Percentiles rank a stretch among this genome's conserved stretches.
Evolutionary conservation across 1,140 invertebrate species (phyloP).

Genomic region (Bilobella aurantiaca): DNA sequence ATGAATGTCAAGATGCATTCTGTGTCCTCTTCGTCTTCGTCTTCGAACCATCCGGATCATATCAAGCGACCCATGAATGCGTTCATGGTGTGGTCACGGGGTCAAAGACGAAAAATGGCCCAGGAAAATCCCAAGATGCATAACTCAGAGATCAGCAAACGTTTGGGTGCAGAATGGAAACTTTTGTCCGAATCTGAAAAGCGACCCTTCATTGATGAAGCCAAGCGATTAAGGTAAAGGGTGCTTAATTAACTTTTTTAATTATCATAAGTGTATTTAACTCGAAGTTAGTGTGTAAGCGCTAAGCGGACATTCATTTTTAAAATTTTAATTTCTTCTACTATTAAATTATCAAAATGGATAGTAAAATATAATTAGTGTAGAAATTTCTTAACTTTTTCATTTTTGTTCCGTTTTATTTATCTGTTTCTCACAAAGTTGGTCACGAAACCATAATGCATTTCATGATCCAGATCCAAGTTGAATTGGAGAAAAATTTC

Average conservation of each 20-base stretch:
- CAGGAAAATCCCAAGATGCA: slow-evolving; percentile 97
- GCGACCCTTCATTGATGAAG: slow-evolving; percentile 48
- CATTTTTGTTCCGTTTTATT: no score
- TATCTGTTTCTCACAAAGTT: no score
- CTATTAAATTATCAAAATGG: no score
- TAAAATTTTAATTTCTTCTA: no score
- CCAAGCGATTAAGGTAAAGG: slow-evolving; percentile 36
- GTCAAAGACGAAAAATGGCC: slow-evolving; percentile 86
- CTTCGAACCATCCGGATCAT: slow-evolving; percentile 63
- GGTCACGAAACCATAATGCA: no score
- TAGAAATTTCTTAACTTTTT: no score
- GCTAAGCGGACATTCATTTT: no score
- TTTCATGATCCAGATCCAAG: no score
- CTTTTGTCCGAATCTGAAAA: slow-evolving; percentile 88
- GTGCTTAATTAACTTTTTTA: background rate
- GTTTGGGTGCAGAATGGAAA: slow-evolving; percentile 97
- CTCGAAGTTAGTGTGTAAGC: no score
- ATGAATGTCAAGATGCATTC: slow-evolving; percentile 26
- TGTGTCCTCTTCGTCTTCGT: slow-evolving; percentile 40
- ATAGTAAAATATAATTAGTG: no score
- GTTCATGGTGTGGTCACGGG: slow-evolving; percentile 63
- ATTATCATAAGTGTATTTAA: slow-evolving; percentile 6
- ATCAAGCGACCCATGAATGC: slow-evolving; percentile 59
- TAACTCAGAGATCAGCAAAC: slow-evolving; percentile 55
- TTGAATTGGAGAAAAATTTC: no score